Evolutionary conservation across 2,888 invertebrate species (phyloP), one percentile per base, ranked within the genome.

Genomic region (Philaethria dido): DNA sequence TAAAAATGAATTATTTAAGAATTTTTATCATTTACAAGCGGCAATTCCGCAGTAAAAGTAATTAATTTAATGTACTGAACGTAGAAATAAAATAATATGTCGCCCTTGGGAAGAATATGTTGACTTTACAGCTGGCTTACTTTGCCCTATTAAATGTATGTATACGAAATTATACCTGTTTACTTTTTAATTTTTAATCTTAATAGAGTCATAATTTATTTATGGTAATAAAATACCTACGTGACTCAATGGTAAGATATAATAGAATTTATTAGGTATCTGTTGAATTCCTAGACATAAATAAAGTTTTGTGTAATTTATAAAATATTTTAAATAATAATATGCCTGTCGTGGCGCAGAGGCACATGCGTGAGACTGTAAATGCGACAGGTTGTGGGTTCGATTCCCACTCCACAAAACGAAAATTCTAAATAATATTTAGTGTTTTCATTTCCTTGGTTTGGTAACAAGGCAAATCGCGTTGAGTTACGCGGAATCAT

Each of bases 31-130:
- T 29, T 54, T 39, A 47, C 45, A 57, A 16, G 13, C 29, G 39
- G 33, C 64, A 57, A 44, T 47, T 25, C 36, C 59, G 57, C 62
- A 60, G 60, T 64, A 54, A 68, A 69, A 71, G 61, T 73, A 72
- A 74, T 73, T 74, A 74, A 70, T 71, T 55, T 69, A 71, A 71
- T 73, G 69, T 61, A 62, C 44, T 62, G 61, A 68, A 69, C 64
- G 57, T 60, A 60, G 33, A 63, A 62, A 50, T 61, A 69, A 67
- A 69, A 69, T 50, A 64, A 47, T 59, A 62, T 66, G 64, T 39
- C 54, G 68, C 72, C 69, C 70, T 47, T 47, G 71, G 66, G 74
- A 65, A 45, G 52, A 25, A 18, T 29, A 66, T 61, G 57, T 66
- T 29, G 59, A 60, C 59, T 45, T 45, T 44, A 29, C 59, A 60